phyloP scores from a whole-genome alignment of 2,888 invertebrate genomes.

The Orthonevra nobilis region DNA sequence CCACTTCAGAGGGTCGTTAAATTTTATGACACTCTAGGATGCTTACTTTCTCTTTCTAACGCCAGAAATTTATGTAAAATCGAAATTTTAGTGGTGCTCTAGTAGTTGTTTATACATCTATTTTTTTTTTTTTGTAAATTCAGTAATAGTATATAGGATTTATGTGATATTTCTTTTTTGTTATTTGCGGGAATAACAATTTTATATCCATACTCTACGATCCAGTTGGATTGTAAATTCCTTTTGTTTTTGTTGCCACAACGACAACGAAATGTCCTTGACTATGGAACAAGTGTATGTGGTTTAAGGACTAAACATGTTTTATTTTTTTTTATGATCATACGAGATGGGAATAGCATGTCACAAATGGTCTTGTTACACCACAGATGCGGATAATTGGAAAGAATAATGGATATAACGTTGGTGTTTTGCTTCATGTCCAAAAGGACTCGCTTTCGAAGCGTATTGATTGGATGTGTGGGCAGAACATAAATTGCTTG shows the following conservation, averaged over 20 bases:
- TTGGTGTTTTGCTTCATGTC: constrained; percentile 1
- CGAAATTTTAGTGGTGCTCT: constrained; percentile 55
- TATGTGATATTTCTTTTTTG: constrained; percentile 62
- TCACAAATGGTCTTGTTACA: constrained; percentile 19
- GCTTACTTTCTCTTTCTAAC: constrained; percentile 53
- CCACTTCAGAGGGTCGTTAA: constrained; percentile 40
- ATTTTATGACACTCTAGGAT: constrained; percentile 57
- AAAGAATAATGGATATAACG: neutral
- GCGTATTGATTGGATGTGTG: neutral
- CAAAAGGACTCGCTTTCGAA: neutral
- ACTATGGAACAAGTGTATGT: constrained; percentile 3
- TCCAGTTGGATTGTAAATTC: neutral
- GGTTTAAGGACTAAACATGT: too few relatives aligned
- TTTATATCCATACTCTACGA: constrained; percentile 36
- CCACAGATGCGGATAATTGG: constrained; percentile 31
- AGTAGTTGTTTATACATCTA: too few relatives aligned
- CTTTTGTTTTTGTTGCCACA: neutral
- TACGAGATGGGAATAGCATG: neutral
- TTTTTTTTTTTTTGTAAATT: constrained; percentile 57
- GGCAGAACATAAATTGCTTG: too few relatives aligned
- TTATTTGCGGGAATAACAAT: constrained; percentile 66
- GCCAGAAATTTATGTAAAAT: constrained; percentile 26
- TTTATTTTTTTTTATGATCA: too few relatives aligned
- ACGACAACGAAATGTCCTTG: constrained; percentile 12
- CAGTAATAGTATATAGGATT: constrained; percentile 62